Evolutionary conservation across 2,888 invertebrate species (phyloP), one percentile per base, ranked within the genome.

Genomic region (Meloe dianella): DNA sequence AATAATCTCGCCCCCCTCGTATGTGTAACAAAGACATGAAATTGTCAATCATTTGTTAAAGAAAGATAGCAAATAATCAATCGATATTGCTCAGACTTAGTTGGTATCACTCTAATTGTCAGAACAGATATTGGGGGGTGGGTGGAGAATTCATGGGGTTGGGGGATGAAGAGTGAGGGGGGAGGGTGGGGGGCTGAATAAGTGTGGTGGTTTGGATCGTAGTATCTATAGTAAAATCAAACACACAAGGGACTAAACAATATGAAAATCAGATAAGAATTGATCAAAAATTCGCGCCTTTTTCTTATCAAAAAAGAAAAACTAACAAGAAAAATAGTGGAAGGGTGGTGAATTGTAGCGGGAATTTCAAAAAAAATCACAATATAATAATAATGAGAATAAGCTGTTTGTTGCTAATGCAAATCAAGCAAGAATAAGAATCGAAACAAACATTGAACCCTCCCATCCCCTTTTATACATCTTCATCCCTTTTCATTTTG

Each of bases 101-200:
- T 76, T 77, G 78, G 83, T 82, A 83, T 83, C 82, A 82, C 79
- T 82, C 82, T 82, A 83, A 83, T 83, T 82, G 82, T 82, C 80
- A 79, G 79, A 77, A 73, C 72, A 71, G 74, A 75, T 71, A 70
- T 32, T 60, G 60, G 71, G 73, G 73, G 63, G 57, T 67, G 60
- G 65, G 68, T 65, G 69, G 6, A n/a, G n/a, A n/a, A 68, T 20
- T 20, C 20, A 3, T 47, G 8, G 47, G 47, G n/a, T n/a, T n/a
- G n/a, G n/a, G n/a, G n/a, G n/a, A n/a, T n/a, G n/a, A n/a, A n/a
- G 47, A n/a, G 17, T 47, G 47, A 65, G 58, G 32, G 35, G 64
- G 22, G 17, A 38, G n/a, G 57, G 35, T 22, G 54, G 54, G n/a
- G n/a, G n/a, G n/a, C n/a, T n/a, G n/a, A n/a, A n/a, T n/a, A n/a